phyloP scores from a whole-genome alignment of 2,888 invertebrate species.

The Cheilosia impressa region DNA sequence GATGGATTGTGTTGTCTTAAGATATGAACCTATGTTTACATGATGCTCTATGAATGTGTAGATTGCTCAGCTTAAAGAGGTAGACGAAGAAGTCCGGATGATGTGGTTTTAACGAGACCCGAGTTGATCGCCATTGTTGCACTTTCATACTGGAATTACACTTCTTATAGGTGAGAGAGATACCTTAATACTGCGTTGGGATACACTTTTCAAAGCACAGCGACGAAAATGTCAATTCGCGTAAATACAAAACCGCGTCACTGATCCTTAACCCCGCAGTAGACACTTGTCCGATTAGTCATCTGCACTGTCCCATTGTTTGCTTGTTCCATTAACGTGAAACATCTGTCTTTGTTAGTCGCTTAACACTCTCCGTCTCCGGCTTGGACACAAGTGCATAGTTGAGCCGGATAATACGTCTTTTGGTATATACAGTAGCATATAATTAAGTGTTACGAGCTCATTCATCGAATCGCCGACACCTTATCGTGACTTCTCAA shows the following conservation, averaged over 20 bases:
- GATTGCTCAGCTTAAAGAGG: no score
- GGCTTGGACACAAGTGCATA: conserved; percentile 38
- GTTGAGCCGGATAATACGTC: conserved; percentile 9
- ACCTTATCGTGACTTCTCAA: conserved; percentile 74
- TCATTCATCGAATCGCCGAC: conserved; percentile 73
- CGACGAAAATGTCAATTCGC: not conserved
- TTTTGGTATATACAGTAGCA: conserved; percentile 48
- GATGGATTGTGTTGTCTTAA: conserved; percentile 15
- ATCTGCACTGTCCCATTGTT: conserved; percentile 54
- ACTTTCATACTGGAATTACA: no score
- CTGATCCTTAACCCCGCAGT: conserved; percentile 13
- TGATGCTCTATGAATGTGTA: conserved; percentile 10
- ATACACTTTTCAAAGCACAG: no score
- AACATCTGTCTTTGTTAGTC: conserved; percentile 54
- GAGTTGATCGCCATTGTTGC: not conserved
- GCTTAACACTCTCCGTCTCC: not conserved
- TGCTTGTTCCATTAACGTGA: conserved; percentile 13
- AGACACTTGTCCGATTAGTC: conserved; percentile 56
- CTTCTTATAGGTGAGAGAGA: no score
- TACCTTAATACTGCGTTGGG: no score
- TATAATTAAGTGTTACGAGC: conserved; percentile 74
- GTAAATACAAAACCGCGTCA: not conserved
- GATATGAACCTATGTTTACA: conserved; percentile 57
- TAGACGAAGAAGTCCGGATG: not conserved
- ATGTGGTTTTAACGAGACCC: not conserved